Conservation (phyloP, 2,888 invertebrate genomes). For the Onchidella celtica region DNA sequence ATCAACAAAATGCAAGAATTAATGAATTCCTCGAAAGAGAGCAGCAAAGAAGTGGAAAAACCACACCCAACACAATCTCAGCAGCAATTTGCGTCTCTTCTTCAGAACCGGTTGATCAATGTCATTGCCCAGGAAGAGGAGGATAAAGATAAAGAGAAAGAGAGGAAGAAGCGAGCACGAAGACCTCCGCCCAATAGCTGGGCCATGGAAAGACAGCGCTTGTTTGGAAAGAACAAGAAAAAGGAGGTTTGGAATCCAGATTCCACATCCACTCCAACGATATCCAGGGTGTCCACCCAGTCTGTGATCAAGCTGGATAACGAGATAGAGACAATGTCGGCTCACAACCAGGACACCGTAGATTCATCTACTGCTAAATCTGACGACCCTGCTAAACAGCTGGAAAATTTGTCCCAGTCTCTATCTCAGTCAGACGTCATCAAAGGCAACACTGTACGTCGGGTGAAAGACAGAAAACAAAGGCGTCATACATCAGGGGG, state of each 20-base stretch:
- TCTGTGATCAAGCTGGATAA: not conserved
- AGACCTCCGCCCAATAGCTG: constrained; percentile 24
- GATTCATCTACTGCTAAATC: not conserved
- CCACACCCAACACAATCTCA: constrained; percentile 31
- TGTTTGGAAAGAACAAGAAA: constrained; percentile 3
- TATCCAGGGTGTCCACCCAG: not conserved
- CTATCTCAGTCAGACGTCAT: constrained; percentile 17
- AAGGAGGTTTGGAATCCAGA: constrained; percentile 8
- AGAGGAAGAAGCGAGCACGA: constrained; percentile 14
- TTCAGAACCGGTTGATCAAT: constrained; percentile 45
- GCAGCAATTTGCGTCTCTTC: constrained; percentile 40
- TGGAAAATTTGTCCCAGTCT: constrained; percentile 28
- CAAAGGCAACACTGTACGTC: constrained; percentile 14
- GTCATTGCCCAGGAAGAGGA: constrained; percentile 41
- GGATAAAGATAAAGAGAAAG: not conserved
- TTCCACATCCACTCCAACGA: constrained; percentile 17
- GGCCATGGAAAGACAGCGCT: constrained; percentile 21
- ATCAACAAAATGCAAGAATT: constrained; percentile 24
- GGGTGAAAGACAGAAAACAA: not conserved
- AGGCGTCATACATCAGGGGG: constrained; percentile 15
- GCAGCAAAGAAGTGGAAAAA: not conserved
- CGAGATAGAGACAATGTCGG: not conserved
- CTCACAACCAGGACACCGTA: not conserved
- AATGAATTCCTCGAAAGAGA: constrained; percentile 19
- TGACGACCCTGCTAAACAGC: not conserved